phyloP scores from a whole-genome alignment of 1,140 invertebrate genomes.

The Bombus huntii region DNA sequence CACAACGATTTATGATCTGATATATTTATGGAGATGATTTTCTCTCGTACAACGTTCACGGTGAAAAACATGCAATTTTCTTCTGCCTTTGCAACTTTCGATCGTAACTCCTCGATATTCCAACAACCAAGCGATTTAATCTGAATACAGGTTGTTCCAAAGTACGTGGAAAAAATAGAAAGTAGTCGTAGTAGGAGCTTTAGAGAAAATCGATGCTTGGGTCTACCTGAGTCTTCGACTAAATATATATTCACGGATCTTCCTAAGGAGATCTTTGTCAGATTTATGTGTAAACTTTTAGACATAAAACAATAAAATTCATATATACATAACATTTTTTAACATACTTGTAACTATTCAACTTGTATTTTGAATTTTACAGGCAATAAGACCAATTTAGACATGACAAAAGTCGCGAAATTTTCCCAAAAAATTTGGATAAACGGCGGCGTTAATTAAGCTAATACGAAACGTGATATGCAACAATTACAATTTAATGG shows the following conservation, averaged over 20 bases:
- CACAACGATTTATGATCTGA: slow-evolving; percentile 11
- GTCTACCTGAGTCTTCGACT: neutral
- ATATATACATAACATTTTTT: too few relatives aligned
- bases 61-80: neutral
- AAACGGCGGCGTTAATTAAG: slow-evolving; percentile 23
- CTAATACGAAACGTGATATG: slow-evolving; percentile 37
- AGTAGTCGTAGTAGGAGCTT: neutral
- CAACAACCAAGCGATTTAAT: neutral
- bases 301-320: neutral
- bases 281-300: neutral
- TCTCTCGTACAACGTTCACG: neutral
- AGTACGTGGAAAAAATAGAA: neutral
- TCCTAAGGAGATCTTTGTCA: neutral
- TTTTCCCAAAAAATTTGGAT: neutral
- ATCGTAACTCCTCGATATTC: neutral
- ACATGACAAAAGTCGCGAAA: neutral
- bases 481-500: slow-evolving; percentile 29
- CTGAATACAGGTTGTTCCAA: neutral
- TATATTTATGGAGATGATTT: slow-evolving; percentile 21
- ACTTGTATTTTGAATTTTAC: too few relatives aligned
- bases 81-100: neutral
- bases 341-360: too few relatives aligned
- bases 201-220: neutral
- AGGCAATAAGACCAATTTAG: neutral
- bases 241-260: neutral